A percentile compares a stretch with the other conserved stretches of the same genome.
These are phyloP conservation scores for Willisornis vidua DNA, from an alignment of 2,113 vertebrate genomes.

Conservation along the genomic window DNA sequence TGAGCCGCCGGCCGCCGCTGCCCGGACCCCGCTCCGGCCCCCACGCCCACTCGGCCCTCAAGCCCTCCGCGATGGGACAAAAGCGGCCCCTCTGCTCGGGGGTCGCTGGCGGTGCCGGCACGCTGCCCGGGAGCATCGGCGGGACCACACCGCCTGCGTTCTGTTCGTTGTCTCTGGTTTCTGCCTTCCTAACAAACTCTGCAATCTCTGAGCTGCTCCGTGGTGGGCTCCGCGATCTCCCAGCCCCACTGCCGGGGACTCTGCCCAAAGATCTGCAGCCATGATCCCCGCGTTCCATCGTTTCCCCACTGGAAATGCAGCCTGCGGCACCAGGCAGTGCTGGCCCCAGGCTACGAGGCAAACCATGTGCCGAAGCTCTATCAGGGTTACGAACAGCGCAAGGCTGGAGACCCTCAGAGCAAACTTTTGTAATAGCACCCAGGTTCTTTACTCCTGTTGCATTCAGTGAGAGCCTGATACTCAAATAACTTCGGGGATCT, in stretches of 20 bases:
- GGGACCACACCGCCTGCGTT: fast-evolving
- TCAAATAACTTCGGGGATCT: not conserved
- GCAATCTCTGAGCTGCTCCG: fast-evolving
- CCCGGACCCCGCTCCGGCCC: not conserved
- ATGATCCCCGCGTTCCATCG: fast-evolving
- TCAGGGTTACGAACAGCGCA: fast-evolving
- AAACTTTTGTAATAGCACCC: fast-evolving
- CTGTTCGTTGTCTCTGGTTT: fast-evolving
- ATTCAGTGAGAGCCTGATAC: not conserved
- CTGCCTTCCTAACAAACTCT: fast-evolving
- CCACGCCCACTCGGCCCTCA: not conserved
- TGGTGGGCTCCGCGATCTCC: fast-evolving
- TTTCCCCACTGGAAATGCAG: fast-evolving
- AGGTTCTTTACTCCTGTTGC: not conserved
- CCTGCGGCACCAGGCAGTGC: fast-evolving
- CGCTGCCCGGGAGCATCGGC: not conserved
- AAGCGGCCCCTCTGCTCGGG: not conserved
- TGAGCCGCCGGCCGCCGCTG: not conserved
- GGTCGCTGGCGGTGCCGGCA: not conserved
- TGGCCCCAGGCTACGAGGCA: not conserved
- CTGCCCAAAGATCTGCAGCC: fast-evolving
- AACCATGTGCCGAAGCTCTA: fast-evolving
- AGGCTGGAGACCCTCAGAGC: not conserved
- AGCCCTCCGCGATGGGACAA: not conserved
- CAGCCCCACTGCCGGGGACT: not conserved